Percentiles rank a stretch among this genome's conserved stretches.
phyloP scores from a whole-genome alignment of 2,888 invertebrate species.

The Liodrosophila aerea region DNA sequence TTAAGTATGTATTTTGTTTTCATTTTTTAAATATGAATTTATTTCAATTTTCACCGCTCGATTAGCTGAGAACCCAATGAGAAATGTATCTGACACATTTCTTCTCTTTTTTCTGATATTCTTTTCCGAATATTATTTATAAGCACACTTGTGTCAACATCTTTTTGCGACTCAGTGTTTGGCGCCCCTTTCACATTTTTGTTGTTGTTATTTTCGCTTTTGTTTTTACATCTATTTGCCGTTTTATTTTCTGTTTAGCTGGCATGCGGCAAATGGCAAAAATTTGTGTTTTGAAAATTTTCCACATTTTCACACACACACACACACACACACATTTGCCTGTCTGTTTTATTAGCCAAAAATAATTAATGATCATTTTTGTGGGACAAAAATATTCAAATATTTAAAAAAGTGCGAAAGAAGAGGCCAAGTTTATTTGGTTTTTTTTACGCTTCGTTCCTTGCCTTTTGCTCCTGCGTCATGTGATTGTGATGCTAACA shows the following conservation, averaged over 20 bases:
- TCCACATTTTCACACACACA: conserved; percentile 35
- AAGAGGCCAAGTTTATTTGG: conserved; percentile 25
- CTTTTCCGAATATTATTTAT: conserved; percentile 5
- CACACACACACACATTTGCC: neutral
- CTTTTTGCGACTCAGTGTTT: conserved; percentile 30
- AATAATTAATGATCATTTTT: conserved; percentile 47
- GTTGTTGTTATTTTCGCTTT: conserved; percentile 27
- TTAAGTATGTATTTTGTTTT: too few relatives aligned
- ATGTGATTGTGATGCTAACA: conserved; percentile 56
- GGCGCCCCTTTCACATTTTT: conserved; percentile 33
- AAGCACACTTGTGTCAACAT: conserved; percentile 40
- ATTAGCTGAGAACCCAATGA: conserved; percentile 18
- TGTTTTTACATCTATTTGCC: neutral
- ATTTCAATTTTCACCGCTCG: neutral
- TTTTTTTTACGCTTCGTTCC: conserved; percentile 11
- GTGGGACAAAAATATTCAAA: conserved; percentile 26
- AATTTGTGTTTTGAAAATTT: conserved; percentile 43
- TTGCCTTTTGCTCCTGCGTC: conserved; percentile 54
- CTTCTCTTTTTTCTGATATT: neutral
- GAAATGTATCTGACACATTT: conserved; percentile 13
- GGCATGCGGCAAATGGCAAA: conserved; percentile 41
- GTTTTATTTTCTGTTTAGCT: conserved; percentile 16
- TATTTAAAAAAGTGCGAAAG: conserved; percentile 1
- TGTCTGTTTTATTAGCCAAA: conserved; percentile 27
- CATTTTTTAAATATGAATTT: neutral